Evolutionary conservation across 35 echinoderm and acorn worm species (phyloP).

Genomic region (Ophioderma brevispina): DNA sequence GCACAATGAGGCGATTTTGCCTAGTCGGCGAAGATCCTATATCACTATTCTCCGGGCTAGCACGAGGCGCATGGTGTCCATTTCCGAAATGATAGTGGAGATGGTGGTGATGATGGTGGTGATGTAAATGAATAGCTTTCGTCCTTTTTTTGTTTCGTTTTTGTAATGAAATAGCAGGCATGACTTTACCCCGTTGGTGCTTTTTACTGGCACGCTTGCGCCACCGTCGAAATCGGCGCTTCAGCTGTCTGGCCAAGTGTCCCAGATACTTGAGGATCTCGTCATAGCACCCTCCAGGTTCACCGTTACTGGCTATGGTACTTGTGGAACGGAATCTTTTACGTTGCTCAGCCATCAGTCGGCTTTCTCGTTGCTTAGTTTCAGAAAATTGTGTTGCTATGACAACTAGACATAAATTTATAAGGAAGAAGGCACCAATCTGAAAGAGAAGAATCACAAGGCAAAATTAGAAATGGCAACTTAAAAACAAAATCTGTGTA

Average conservation of each 20-base stretch:
- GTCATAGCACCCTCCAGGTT: constrained; percentile 92
- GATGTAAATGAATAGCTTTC: constrained; percentile 69
- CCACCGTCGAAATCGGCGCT: constrained; percentile 55
- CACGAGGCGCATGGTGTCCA: constrained; percentile 61
- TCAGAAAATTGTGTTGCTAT: constrained; percentile 99
- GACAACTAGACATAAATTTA: constrained; percentile 99
- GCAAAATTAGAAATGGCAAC: too few species aligned
- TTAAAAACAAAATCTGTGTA: too few species aligned
- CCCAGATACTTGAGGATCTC: constrained; percentile 94
- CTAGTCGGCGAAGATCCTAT: constrained; percentile 62
- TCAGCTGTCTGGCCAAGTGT: constrained; percentile 72
- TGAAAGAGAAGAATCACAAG: constrained; percentile 17
- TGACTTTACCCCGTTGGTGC: constrained; percentile 77
- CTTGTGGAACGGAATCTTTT: constrained; percentile 88
- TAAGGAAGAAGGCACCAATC: constrained; percentile 99
- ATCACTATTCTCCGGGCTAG: constrained; percentile 81
- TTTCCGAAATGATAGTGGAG: constrained; percentile 90
- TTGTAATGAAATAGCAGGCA: constrained; percentile 93
- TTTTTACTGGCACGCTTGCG: constrained; percentile 79
- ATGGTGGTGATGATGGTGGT: constrained; percentile 69
- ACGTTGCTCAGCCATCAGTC: constrained; percentile 88
- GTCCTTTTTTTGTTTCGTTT: constrained; percentile 71
- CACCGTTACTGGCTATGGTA: constrained; percentile 83
- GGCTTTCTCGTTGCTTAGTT: constrained; percentile 92
- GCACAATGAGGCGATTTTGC: constrained; percentile 61